phyloP scores from a whole-genome alignment of 2,888 invertebrate genomes.

The Dorcus parallelipipedus region DNA sequence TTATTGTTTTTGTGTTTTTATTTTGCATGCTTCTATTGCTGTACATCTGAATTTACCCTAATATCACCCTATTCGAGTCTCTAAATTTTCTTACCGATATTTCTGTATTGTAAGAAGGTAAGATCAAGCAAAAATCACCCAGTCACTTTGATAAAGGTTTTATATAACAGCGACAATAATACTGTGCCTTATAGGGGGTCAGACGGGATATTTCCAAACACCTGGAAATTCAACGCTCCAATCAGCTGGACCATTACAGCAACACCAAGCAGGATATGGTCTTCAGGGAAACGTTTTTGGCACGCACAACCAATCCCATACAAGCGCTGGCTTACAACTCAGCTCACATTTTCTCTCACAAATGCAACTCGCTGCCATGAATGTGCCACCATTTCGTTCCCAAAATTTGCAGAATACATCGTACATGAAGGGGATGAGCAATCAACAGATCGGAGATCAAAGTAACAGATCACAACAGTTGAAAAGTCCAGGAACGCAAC shows the following conservation, averaged over 20 bases:
- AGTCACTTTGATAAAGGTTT: background rate
- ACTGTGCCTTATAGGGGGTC: slow-evolving; percentile 42
- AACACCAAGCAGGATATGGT: slow-evolving; percentile 49
- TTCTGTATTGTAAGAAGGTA: slow-evolving; percentile 4
- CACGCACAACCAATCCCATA: slow-evolving; percentile 48
- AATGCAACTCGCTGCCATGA: slow-evolving; percentile 62
- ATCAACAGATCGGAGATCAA: slow-evolving; percentile 40
- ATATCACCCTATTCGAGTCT: background rate
- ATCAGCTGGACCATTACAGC: slow-evolving; percentile 45
- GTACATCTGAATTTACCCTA: background rate
- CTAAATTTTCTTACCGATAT: background rate
- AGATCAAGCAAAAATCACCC: background rate
- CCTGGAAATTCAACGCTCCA: slow-evolving; percentile 49
- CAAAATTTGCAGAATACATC: slow-evolving; percentile 54
- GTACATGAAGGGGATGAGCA: slow-evolving; percentile 44
- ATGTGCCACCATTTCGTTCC: slow-evolving; percentile 61
- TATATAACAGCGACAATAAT: background rate
- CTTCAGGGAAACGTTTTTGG: slow-evolving; percentile 53
- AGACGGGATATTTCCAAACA: slow-evolving; percentile 53
- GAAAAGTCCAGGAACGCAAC: slow-evolving; percentile 54
- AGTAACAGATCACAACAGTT: slow-evolving; percentile 52
- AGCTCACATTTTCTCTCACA: slow-evolving; percentile 57
- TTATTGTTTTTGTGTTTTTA: slow-evolving; percentile 19
- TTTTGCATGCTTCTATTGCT: slow-evolving; percentile 8
- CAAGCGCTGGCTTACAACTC: slow-evolving; percentile 50